These are phyloP conservation scores for Himalopsyche kuldschensis DNA, from an alignment of 2,888 invertebrate genomes.

Conservation along the genomic window DNA sequence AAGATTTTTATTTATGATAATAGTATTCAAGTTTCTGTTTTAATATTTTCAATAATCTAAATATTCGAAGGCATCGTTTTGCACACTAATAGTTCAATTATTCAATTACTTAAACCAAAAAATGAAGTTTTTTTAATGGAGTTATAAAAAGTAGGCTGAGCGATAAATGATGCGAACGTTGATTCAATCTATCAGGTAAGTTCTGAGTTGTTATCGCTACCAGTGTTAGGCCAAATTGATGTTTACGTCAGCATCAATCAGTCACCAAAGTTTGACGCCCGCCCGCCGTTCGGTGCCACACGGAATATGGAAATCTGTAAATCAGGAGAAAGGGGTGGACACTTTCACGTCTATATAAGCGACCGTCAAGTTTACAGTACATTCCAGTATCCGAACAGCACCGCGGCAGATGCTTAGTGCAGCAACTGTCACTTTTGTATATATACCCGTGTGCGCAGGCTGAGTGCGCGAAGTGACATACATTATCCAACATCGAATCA, in stretches of 20 bases:
- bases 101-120: too few species aligned
- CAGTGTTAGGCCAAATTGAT: neutral
- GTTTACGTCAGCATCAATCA: neutral
- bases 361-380: constrained; percentile 13
- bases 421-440: constrained; percentile 24
- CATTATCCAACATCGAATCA: neutral
- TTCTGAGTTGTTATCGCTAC: too few species aligned
- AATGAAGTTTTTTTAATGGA: too few species aligned
- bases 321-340: constrained; percentile 36
- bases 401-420: constrained; percentile 17
- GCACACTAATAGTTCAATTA: too few species aligned
- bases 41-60: too few species aligned
- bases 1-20: too few species aligned
- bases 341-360: constrained; percentile 39
- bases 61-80: too few species aligned
- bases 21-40: too few species aligned
- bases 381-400: constrained; percentile 30
- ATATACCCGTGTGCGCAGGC: constrained; percentile 11
- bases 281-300: neutral
- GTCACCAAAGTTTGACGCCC: constrained; percentile 5
- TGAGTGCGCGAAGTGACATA: constrained; percentile 5
- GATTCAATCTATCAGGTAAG: too few species aligned
- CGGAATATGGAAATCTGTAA: neutral
- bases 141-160: too few species aligned
- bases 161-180: too few species aligned